Base-by-base conservation (phyloP, 2,797 vertebrate genomes). In the Pterois miles region DNA sequence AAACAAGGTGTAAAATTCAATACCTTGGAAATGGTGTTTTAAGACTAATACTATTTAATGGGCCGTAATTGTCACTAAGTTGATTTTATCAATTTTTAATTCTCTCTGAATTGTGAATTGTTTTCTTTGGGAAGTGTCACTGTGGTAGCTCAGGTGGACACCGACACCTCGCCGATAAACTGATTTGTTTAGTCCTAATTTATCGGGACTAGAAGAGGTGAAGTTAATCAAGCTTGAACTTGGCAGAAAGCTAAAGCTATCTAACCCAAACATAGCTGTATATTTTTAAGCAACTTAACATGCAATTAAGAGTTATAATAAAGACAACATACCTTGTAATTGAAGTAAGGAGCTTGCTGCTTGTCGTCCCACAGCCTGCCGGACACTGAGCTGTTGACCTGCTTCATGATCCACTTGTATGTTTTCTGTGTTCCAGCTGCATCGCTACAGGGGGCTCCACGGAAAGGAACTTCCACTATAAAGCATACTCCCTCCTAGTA, bases 391-490 rank as follows among this genome's bases (percentile, higher is more conserved):
- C 58, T 86, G 65, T 96, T 96, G 71, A 97, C 84, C 88, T 96
- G 95, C 86, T 95, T 95, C 97, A 98, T 98, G 65, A 99, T 96
- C 65, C 68, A 77, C 60, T 92, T 86, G 16, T 98, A 99, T 0
- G 96, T 25, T 10, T 98, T 95, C 89, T 99, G 98, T 8, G 0
- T 91, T 43, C 97, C 97, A 8, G 95, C 96, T 8, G 97, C 98
- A 59, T 98, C 97, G 1, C 97, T 99, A 88, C 98, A 99, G 2
- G 97, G 96, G 65, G 96, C 96, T 7, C 97, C 97, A 50, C 95
- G 95, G 84, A 98, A 98, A 70, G 97, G 94, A 14, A 97, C 92
- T 89, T 96, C 89, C 33, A 91, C 65, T 82, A 99, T 94, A 36
- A 87, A 92, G 76, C 98, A 99, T 38, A 95, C 48, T 0, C 95